These are phyloP conservation scores for Aix galericulata DNA, from an alignment of 2,113 vertebrate species.

Conservation along the genomic window DNA sequence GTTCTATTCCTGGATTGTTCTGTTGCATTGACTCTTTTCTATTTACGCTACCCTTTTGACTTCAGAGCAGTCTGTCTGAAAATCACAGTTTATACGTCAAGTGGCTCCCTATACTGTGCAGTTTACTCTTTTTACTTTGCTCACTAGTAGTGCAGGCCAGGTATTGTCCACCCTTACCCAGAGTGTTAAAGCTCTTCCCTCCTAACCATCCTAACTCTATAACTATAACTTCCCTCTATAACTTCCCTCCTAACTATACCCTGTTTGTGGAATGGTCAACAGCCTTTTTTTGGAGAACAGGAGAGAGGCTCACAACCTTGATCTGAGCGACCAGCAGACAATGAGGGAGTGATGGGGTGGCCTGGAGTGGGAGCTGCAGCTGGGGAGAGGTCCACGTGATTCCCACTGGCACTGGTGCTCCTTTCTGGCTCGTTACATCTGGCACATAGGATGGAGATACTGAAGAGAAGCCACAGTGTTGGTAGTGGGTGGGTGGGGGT, in stretches of 20 bases:
- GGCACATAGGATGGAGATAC: neutral
- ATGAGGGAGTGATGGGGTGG: neutral
- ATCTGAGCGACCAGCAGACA: neutral
- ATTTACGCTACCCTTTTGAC: neutral
- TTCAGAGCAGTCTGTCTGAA: neutral
- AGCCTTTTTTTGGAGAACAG: neutral
- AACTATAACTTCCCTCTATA: too few relatives aligned
- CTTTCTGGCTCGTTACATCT: neutral
- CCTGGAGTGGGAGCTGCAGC: neutral
- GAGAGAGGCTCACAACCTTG: accelerated
- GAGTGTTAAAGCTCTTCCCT: neutral
- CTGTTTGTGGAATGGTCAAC: neutral
- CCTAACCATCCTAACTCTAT: neutral
- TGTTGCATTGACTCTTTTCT: neutral
- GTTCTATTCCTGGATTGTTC: neutral
- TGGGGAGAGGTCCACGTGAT: neutral
- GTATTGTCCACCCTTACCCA: neutral
- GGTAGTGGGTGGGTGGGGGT: too few relatives aligned
- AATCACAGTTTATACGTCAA: neutral
- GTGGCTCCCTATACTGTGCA: neutral
- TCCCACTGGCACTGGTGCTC: neutral
- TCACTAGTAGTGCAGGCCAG: neutral
- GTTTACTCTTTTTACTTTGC: neutral
- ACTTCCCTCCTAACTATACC: neutral
- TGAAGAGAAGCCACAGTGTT: neutral